These are phyloP conservation scores for Pantherophis vulpinus DNA, from an alignment of 2,797 vertebrate species.

Conservation along the genomic window DNA sequence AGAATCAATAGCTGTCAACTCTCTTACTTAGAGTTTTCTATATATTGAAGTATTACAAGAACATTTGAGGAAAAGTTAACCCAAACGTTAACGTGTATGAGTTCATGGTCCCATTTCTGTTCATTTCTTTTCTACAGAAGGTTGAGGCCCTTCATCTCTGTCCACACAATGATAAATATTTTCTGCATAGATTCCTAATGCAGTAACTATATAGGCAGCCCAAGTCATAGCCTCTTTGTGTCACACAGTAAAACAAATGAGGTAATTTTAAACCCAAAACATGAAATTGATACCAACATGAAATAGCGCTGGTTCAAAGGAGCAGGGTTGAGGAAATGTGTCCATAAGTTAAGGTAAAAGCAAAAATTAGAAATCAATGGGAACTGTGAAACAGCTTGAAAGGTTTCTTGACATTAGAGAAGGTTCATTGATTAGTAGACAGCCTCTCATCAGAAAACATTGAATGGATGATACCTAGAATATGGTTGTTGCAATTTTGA, in stretches of 20 bases:
- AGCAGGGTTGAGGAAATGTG: background rate
- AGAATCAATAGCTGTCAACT: background rate
- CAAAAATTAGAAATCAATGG: background rate
- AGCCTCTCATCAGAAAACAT: background rate
- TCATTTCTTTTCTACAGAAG: background rate
- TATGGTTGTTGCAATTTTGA: background rate
- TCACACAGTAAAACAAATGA: background rate
- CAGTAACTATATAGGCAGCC: background rate
- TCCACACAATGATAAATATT: background rate
- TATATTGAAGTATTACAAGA: background rate
- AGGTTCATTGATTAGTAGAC: background rate
- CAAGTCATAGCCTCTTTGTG: background rate
- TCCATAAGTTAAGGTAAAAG: background rate
- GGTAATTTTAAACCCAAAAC: background rate
- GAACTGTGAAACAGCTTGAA: background rate
- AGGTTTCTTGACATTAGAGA: background rate
- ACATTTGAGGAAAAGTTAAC: background rate
- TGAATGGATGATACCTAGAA: background rate
- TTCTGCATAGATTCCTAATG: background rate
- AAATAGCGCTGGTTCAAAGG: background rate
- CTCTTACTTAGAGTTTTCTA: background rate
- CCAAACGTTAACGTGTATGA: background rate
- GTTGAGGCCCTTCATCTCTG: background rate
- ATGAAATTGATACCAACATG: background rate
- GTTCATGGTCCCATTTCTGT: background rate